phyloP scores from a whole-genome alignment of 2,888 invertebrate genomes.

The Macaria liturata region DNA sequence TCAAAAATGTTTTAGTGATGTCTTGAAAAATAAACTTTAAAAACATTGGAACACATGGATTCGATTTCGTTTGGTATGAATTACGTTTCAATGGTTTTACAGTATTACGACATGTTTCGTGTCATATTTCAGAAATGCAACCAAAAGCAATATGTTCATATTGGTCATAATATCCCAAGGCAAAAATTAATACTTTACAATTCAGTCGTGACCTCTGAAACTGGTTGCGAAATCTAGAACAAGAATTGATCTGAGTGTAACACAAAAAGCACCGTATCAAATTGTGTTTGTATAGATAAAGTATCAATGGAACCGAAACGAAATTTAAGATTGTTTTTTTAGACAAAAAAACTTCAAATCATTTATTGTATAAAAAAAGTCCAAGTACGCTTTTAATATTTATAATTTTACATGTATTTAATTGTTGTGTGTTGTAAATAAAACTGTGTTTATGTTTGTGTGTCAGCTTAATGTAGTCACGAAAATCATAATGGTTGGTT shows the following conservation, averaged over 20 bases:
- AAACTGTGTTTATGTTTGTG: conserved; percentile 13
- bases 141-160: conserved; percentile 1
- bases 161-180: conserved; percentile 21
- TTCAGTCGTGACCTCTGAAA: conserved; percentile 38
- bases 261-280: conserved; percentile 35
- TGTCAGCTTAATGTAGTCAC: conserved; percentile 19
- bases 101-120: conserved; percentile 12
- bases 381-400: no score
- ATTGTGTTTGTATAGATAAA: conserved; percentile 29
- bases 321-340: not conserved
- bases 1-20: no score
- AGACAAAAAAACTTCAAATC: no score
- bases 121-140: conserved; percentile 14
- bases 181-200: conserved; percentile 25
- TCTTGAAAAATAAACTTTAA: no score
- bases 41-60: no score
- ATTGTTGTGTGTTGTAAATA: conserved; percentile 1
- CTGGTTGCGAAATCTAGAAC: conserved; percentile 44
- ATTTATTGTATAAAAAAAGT: no score
- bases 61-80: not conserved
- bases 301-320: conserved; percentile 22
- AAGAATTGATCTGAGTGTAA: conserved; percentile 29
- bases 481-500: conserved; percentile 21
- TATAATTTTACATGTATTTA: no score
- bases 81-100: conserved; percentile 9